Evolutionary conservation across 2,888 invertebrate genomes (phyloP), one percentile per base, ranked within the genome.

Genomic region (Hecatera dysodea): DNA sequence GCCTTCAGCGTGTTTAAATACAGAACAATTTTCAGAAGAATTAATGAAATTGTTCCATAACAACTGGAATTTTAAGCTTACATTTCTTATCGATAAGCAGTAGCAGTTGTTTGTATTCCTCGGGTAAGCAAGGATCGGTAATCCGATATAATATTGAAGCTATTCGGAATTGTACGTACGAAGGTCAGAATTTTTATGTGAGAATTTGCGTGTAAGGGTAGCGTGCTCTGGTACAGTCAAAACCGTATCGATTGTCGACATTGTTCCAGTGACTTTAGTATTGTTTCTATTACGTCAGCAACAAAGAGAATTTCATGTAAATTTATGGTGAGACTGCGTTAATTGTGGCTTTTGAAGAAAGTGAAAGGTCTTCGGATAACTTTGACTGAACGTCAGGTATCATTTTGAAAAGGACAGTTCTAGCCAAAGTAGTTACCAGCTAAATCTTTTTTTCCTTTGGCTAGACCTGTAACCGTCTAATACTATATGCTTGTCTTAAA

Each of bases 171-270:
- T 63, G 55, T 76, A 74, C 53, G 53, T 74, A 74, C 46, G 72
- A 84, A 85, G 84, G 84, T 85, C 82, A 75, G 48, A 67, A 78
- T 82, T 73, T 79, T 73, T 80, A 75, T 78, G 76, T 57, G 24
- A 59, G 59, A 75, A 83, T 78, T 85, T 81, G 83, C 81, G 83
- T 84, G 82, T 74, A 68, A 46, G 36, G 33, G 50, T 81, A 19
- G 84, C 86, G 78, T 82, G 84, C 67, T 70, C 64, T 46, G 53
- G 50, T 24, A 52, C 83, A 76, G 76, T 81, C 73, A 67, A 71
- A 81, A 75, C 59, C 36, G 36, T 84, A 84, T 86, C 72, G 84
- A 84, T 82, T 76, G 77, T 36, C 57, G 36, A 42, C 65, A 75
- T 79, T 79, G 74, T 78, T 63, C 71, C 61, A 67, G 63, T 50